Evolutionary conservation across 2,797 vertebrate genomes (phyloP), one percentile per base, ranked within the genome.

Genomic region (Bryconaethiops microstoma): DNA sequence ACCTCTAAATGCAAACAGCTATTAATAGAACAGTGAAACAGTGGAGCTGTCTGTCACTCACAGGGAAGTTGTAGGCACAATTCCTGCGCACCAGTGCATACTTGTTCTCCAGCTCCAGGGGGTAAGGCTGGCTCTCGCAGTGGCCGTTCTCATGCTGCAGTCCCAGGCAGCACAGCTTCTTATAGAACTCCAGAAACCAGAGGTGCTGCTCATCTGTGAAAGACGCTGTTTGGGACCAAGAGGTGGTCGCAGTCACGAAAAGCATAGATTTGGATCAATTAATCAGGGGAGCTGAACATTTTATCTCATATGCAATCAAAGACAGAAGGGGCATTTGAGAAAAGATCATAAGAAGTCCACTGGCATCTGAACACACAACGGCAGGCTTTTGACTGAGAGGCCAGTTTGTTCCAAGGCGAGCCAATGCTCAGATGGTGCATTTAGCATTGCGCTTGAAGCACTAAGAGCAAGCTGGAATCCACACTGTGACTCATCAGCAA

Each of bases 11-110:
- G 17, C 60, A 29, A 35, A 4, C 0, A 19, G 35, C 63, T 39
- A 13, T 40, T 65, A 0, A 17, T 17, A 39, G 29, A 39, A 68
- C 7, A 12, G 19, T 42, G 40, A 48, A 16, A n/a, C 16, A 4
- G 64, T 35, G 48, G 10, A 12, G 74, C 14, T 7, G 6, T 40
- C n/a, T 1, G 54, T 60, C 57, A 91, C 92, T 92, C 90, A 99
- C 97, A 79, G 97, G 97, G 80, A 99, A 94, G 89, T 98, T 99
- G 89, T 97, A 99, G 90, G 97, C 96, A 92, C 97, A 99, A 90
- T 99, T 97, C 86, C 96, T 96, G 82, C 97, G 94, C 80, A 98
- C 95, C 82, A 95, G 92, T 8, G 91, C 92, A 2, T 95, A 95
- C 79, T 97, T 96, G 82, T 92, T 95, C 88, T 96, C 95, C 75